Percentiles rank a stretch among this genome's conserved stretches.
Evolutionary conservation across 1,140 invertebrate genomes (phyloP).

Genomic region (Heliconius hewitsoni): DNA sequence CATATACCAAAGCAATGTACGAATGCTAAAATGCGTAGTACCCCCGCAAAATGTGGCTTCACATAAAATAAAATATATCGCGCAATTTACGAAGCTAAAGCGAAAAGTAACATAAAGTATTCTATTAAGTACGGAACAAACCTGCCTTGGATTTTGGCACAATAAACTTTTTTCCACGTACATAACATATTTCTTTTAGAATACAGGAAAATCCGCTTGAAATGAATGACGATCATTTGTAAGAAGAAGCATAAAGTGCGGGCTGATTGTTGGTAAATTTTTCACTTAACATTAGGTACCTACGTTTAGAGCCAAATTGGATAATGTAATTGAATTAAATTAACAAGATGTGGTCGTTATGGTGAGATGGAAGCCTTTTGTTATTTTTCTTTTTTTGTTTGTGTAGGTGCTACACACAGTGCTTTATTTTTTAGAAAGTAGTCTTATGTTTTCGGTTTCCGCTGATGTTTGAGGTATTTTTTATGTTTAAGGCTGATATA

Average conservation of each 20-base stretch:
- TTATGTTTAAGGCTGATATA: neutral
- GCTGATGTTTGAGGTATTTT: neutral
- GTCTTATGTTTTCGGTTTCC: neutral
- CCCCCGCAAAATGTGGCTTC: conserved; percentile 19
- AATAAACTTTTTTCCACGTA: conserved; percentile 39
- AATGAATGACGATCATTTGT: conserved; percentile 51
- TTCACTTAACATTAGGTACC: conserved; percentile 32
- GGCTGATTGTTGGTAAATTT: conserved; percentile 48
- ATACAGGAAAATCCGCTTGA: conserved; percentile 39
- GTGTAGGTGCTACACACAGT: neutral
- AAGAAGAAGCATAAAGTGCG: conserved; percentile 42
- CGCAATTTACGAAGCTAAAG: conserved; percentile 24
- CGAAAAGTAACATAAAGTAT: conserved; percentile 34
- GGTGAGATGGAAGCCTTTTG: neutral
- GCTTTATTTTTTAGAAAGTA: neutral
- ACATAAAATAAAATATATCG: conserved; percentile 29
- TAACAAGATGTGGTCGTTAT: conserved; percentile 1
- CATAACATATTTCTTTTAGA: conserved; percentile 43
- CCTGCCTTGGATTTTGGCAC: conserved; percentile 33
- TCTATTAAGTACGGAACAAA: conserved; percentile 37
- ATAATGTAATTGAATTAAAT: conserved; percentile 13
- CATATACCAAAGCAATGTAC: neutral
- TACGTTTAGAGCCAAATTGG: conserved; percentile 12
- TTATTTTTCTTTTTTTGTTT: conserved; percentile 1
- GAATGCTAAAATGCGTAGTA: conserved; percentile 4